Evolutionary conservation across 2,888 invertebrate genomes (phyloP).

Genomic region (Bombyx huttoni): DNA sequence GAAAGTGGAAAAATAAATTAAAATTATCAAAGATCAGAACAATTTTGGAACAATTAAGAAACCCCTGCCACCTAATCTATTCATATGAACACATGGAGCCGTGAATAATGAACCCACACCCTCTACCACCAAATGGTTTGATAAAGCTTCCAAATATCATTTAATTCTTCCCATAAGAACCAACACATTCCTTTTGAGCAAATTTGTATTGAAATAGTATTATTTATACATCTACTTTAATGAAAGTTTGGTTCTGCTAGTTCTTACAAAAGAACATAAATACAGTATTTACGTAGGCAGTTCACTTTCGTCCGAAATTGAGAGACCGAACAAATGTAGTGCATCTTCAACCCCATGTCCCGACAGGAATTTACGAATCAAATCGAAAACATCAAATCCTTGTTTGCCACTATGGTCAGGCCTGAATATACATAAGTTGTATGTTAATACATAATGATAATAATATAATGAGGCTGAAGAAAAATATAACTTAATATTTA

Average conservation of each 20-base stretch:
- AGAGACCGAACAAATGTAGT: conserved; percentile 44
- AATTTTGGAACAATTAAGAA: neutral
- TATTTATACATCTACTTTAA: too few species aligned
- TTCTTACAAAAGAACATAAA: neutral
- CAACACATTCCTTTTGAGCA: conserved; percentile 5
- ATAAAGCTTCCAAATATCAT: neutral
- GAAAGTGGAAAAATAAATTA: conserved; percentile 6
- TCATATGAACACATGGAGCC: neutral
- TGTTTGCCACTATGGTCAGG: conserved; percentile 34
- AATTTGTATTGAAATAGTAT: neutral
- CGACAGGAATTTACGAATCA: conserved; percentile 58
- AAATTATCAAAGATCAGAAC: neutral
- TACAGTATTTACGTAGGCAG: conserved; percentile 41
- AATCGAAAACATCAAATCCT: conserved; percentile 35
- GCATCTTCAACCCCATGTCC: conserved; percentile 49
- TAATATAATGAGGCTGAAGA: neutral
- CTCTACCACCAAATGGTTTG: conserved; percentile 26
- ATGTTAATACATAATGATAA: conserved; percentile 10
- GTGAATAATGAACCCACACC: conserved; percentile 24
- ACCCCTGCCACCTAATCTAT: conserved; percentile 4
- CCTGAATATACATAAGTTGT: conserved; percentile 27
- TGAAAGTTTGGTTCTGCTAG: neutral
- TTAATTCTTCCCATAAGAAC: conserved; percentile 2
- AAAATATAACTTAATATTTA: too few species aligned
- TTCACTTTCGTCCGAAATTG: conserved; percentile 32